phyloP scores from a whole-genome alignment of 1,140 invertebrate species.

The Rhyzopertha dominica region DNA sequence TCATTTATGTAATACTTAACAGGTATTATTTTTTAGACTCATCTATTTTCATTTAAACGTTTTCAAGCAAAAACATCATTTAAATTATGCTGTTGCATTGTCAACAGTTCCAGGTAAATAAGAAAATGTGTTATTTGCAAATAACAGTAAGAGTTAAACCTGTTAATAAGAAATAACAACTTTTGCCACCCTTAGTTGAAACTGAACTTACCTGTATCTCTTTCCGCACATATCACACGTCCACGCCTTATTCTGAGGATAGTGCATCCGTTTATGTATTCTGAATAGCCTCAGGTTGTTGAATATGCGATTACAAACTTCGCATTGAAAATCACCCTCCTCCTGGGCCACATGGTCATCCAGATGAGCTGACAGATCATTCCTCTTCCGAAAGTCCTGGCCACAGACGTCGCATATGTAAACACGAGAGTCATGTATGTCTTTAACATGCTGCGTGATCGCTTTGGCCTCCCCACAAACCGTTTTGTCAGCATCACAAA shows the following conservation, averaged over 20 bases:
- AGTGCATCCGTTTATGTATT: constrained; percentile 60
- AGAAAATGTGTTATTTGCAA: too few species aligned
- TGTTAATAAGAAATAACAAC: neutral
- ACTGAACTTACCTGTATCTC: constrained; percentile 49
- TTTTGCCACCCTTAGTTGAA: neutral
- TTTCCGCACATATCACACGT: constrained; percentile 60
- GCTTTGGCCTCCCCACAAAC: constrained; percentile 52
- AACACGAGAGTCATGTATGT: constrained; percentile 54
- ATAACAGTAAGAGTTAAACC: too few species aligned
- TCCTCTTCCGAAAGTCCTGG: constrained; percentile 56
- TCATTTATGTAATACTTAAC: too few species aligned
- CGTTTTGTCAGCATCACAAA: constrained; percentile 52
- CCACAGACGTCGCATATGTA: constrained; percentile 71
- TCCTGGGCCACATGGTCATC: constrained; percentile 58
- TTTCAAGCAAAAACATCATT: too few species aligned
- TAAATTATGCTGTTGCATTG: too few species aligned
- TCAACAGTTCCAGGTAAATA: too few species aligned
- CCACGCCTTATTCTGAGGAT: constrained; percentile 58
- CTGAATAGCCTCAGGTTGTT: constrained; percentile 56
- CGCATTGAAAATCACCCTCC: constrained; percentile 60
- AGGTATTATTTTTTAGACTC: too few species aligned
- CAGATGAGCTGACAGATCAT: constrained; percentile 59
- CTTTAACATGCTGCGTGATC: constrained; percentile 58
- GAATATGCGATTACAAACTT: constrained; percentile 60
- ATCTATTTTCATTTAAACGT: too few species aligned